Evolutionary conservation across 2,888 invertebrate species (phyloP), one percentile per base, ranked within the genome.

Genomic region (Agonum fuliginosum): DNA sequence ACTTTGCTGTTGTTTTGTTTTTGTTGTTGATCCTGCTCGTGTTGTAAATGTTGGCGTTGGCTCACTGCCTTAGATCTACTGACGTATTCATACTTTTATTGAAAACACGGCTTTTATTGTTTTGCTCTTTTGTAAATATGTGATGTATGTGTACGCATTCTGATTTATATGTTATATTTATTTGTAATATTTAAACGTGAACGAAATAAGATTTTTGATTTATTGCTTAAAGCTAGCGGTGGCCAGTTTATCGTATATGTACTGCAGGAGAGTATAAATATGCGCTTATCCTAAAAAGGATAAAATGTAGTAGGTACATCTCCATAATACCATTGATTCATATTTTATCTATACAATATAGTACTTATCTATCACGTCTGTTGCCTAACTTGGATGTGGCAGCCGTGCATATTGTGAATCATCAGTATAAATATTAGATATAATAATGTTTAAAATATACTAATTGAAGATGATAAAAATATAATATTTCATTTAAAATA

Each of bases 61-160:
- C 54, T 24, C 54, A 54, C 22, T 54, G 54, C 24, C 54, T 54
- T 54, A 54, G 24, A 54, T 54, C 12, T 8, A 46, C 17, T 17
- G 20, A n/a, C 54, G 54, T 43, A 43, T 1, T n/a, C 24, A 10
- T 24, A 54, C 54, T 24, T 54, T 54, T 54, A 54, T 54, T 54
- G 54, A 54, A 54, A 54, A 54, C 12, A 24, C 24, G 19, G 24
- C 24, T 54, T 54, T 24, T 24, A 24, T 54, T 24, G 54, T 54
- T 54, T 54, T 54, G n/a, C 24, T 10, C 24, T 54, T 54, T 54
- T 27, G 20, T 54, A 54, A n/a, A 54, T 54, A 54, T 54, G n/a
- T 54, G 48, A 48, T 54, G n/a, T 54, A 22, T 54, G 54, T 54
- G 20, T 24, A 54, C 54, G 54, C 37, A 37, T 37, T 37, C 12